These are phyloP conservation scores for Conopomorpha cramerella DNA, from an alignment of 1,140 invertebrate genomes.

Conservation along the genomic window DNA sequence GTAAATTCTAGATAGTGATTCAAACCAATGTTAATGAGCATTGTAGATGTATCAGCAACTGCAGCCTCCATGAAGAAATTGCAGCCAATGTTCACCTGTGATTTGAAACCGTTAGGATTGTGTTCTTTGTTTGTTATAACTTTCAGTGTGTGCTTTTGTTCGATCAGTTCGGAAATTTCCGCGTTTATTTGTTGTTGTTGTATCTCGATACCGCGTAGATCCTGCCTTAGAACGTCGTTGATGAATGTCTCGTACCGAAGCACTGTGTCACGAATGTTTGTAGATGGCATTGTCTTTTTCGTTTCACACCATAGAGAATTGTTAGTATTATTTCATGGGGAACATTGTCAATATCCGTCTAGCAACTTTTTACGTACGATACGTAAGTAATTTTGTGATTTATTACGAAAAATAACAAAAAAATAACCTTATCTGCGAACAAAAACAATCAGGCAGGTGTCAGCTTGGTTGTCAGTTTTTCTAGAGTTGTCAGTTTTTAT, in stretches of 20 bases:
- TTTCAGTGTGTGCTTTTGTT: conserved; percentile 69
- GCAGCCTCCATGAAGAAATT: conserved; percentile 76
- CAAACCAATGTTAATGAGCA: conserved; percentile 77
- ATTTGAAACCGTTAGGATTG: conserved; percentile 69
- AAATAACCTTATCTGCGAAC: too few species aligned
- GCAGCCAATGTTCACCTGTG: conserved; percentile 78
- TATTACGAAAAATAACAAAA: too few species aligned
- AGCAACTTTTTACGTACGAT: too few species aligned
- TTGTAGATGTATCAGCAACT: conserved; percentile 68
- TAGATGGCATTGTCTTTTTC: conserved; percentile 18
- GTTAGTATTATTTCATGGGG: too few species aligned
- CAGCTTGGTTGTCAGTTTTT: too few species aligned
- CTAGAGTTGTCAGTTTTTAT: too few species aligned
- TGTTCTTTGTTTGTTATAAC: conserved; percentile 60
- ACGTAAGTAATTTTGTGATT: too few species aligned
- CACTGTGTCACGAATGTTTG: conserved; percentile 20
- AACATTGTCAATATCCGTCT: too few species aligned
- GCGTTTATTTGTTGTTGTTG: conserved; percentile 65
- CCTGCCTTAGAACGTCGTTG: conserved; percentile 70
- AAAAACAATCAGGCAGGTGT: too few species aligned
- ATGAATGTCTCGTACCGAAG: conserved; percentile 54
- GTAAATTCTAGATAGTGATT: conserved; percentile 77
- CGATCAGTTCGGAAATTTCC: conserved; percentile 76
- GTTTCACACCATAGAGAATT: too few species aligned
- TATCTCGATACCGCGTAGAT: conserved; percentile 63